phyloP scores from a whole-genome alignment of 2,113 vertebrate genomes.

The Aegypius monachus region DNA sequence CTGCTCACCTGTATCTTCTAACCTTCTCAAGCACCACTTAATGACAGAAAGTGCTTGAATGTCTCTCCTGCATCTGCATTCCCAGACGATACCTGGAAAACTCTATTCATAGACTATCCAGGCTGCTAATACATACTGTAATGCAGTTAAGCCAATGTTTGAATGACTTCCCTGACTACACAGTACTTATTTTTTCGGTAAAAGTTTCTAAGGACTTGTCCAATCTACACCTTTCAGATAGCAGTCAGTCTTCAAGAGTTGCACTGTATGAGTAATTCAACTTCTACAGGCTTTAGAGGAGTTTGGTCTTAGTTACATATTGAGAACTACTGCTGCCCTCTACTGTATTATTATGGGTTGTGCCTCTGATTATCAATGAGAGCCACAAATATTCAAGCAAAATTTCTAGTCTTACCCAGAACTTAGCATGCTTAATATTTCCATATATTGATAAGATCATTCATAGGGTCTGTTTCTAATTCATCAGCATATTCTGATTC shows the following conservation, averaged over 20 bases:
- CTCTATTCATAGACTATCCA: not conserved
- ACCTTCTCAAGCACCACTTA: not conserved
- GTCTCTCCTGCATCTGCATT: not conserved
- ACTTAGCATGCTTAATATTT: not conserved
- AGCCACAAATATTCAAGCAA: not conserved
- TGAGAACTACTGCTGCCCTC: conserved; percentile 52
- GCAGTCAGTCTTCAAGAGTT: not conserved
- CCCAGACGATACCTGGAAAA: not conserved
- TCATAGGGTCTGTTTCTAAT: not conserved
- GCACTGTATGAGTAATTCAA: not conserved
- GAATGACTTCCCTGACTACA: not conserved
- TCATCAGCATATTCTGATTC: not conserved
- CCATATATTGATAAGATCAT: not conserved
- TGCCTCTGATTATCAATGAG: not conserved
- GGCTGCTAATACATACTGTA: not conserved
- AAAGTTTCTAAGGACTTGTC: not conserved
- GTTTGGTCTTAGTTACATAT: not conserved
- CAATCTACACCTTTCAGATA: not conserved
- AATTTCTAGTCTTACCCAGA: not conserved
- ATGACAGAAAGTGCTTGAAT: not conserved
- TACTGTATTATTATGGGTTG: conserved; percentile 7
- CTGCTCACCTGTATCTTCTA: not conserved
- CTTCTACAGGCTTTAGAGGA: not conserved
- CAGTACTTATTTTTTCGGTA: not conserved
- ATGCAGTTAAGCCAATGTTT: not conserved